Base-by-base conservation (phyloP, 1,140 invertebrate species). In the Charaxes varanes region DNA sequence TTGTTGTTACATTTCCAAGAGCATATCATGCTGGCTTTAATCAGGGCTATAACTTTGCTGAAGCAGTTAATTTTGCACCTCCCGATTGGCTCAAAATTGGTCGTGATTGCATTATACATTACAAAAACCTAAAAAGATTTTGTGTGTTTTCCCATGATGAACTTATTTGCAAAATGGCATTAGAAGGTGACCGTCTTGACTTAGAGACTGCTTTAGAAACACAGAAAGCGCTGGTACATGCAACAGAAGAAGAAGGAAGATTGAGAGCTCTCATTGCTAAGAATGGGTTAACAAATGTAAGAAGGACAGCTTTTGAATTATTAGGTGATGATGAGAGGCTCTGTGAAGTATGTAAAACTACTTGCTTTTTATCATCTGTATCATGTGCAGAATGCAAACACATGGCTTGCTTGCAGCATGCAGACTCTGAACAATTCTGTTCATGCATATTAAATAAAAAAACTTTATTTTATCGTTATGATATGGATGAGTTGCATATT, bases 61-160 rank as follows among this genome's bases (percentile, higher is more conserved):
- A 99, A 87, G 98, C 98, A 47, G 98, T 99, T 1, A 99, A 99
- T 84, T 99, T 99, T 88, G 97, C 97, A 41, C 97, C 98, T 17
- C 93, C 97, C 48, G 98, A 99, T 86, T 99, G 98, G 98, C 84
- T 99, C 6, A 89, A 92, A 62, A 92, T 98, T 72, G 98, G 98
- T 0, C 88, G 98, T 35, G 91, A 94, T 22, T 99, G 97, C 78
- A 92, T 99, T 41, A 87, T 91, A 18, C 95, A 99, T 83, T 99
- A 99, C 80, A 96, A 97, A 11, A 90, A 92, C 66, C 85, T 99
- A 16, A 90, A 95, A 58, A 89, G 98, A 41, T 97, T 95, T 73
- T 99, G 97, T 85, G 98, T 99, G 0, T 99, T 99, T 83, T 98
- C 97, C 16, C 98, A 99, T 79, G 98, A 99, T 83, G 98, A 99